Evolutionary conservation across 2,888 invertebrate genomes (phyloP).

Genomic region (Apoderus coryli): DNA sequence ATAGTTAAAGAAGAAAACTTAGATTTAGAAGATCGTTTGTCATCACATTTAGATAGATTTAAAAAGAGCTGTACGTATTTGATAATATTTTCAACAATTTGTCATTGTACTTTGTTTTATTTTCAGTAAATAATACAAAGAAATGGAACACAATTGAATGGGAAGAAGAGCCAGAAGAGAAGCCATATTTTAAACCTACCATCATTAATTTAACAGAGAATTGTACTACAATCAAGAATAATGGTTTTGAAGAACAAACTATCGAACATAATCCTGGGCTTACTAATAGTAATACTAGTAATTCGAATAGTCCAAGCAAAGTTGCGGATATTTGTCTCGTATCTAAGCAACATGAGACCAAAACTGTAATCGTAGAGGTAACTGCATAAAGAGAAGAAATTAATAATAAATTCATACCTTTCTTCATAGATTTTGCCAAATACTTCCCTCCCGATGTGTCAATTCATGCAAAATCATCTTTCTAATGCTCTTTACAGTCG

Average conservation of each 20-base stretch:
- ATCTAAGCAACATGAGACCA: conserved; percentile 37
- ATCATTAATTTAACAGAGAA: conserved; percentile 59
- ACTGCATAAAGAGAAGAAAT: too few species aligned
- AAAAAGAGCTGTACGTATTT: conserved; percentile 11
- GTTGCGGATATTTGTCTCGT: conserved; percentile 33
- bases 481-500: too few species aligned
- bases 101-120: too few species aligned
- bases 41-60: conserved; percentile 21
- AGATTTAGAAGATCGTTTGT: conserved; percentile 42
- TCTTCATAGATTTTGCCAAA: too few species aligned
- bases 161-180: conserved; percentile 45
- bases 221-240: conserved; percentile 50
- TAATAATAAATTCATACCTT: too few species aligned
- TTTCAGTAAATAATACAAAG: conserved; percentile 18
- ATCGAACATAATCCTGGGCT: conserved; percentile 14
- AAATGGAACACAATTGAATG: conserved; percentile 34
- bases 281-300: neutral
- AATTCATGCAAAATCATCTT: too few species aligned
- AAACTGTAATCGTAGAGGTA: conserved; percentile 62
- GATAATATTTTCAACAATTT: too few species aligned
- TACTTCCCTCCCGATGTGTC: too few species aligned
- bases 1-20: conserved; percentile 59
- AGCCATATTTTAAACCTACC: conserved; percentile 48
- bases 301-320: too few species aligned
- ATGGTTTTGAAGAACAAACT: conserved; percentile 25